phyloP scores from a whole-genome alignment of 2,888 invertebrate species.

The Heliconius ethilla region DNA sequence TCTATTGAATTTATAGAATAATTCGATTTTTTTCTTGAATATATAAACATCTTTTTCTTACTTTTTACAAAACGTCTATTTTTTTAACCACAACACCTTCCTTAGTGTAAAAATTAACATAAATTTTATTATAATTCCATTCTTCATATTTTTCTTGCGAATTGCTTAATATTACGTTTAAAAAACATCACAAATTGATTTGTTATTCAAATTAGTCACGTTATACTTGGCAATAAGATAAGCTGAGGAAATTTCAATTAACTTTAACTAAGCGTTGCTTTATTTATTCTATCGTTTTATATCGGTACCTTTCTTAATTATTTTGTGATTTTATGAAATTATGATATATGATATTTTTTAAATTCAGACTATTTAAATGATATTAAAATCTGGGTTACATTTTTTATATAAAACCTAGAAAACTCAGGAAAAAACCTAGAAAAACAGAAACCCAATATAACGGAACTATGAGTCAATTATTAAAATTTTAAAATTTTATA shows the following conservation, averaged over 20 bases:
- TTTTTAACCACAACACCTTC: too few species aligned
- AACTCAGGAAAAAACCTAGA: too few species aligned
- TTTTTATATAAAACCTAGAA: too few species aligned
- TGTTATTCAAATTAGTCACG: slow-evolving; percentile 5
- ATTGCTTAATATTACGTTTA: background rate
- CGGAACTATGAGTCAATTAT: too few species aligned
- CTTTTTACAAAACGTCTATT: background rate
- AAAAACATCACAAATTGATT: slow-evolving; percentile 7
- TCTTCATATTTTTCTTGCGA: slow-evolving; percentile 5
- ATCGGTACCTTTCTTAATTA: background rate
- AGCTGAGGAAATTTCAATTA: slow-evolving; percentile 8
- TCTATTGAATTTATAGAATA: background rate
- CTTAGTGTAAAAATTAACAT: background rate
- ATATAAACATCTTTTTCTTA: background rate
- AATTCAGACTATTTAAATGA: too few species aligned
- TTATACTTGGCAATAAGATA: slow-evolving; percentile 6
- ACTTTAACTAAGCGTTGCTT: background rate
- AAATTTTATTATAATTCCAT: background rate
- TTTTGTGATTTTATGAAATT: background rate
- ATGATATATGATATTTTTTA: too few species aligned
- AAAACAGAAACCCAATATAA: too few species aligned
- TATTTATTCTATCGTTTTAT: background rate
- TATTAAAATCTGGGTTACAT: too few species aligned
- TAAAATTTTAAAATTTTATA: too few species aligned
- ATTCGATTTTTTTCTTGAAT: background rate